Evolutionary conservation across 2,888 invertebrate genomes (phyloP).

Genomic region (Troglohyphantes excavatus): DNA sequence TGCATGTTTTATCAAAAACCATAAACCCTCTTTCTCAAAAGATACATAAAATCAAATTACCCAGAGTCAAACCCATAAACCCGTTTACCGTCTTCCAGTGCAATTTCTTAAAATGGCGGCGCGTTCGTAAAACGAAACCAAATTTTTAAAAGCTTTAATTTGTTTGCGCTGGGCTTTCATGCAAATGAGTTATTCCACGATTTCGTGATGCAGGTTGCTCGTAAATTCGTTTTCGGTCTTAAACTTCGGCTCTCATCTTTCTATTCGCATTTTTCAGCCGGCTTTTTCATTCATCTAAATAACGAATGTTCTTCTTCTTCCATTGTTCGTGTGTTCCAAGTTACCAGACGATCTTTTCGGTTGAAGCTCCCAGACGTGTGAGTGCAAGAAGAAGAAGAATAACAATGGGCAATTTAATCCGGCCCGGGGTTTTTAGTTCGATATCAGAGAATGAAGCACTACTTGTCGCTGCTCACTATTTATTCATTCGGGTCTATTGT

Average conservation of each 20-base stretch:
- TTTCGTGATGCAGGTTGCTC: background rate
- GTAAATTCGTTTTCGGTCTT: background rate
- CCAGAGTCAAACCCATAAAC: background rate
- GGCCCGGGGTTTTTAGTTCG: background rate
- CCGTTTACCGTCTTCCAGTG: no score
- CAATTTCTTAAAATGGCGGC: no score
- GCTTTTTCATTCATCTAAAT: background rate
- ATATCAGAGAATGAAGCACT: background rate
- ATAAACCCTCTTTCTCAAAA: background rate
- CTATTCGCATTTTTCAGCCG: background rate
- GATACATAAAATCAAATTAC: constrained; percentile 11
- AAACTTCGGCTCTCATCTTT: background rate
- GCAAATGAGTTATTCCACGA: background rate
- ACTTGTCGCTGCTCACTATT: background rate
- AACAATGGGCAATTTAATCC: background rate
- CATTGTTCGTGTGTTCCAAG: background rate
- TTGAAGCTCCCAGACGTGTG: no score
- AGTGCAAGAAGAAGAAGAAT: background rate
- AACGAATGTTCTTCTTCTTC: background rate
- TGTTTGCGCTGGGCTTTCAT: background rate
- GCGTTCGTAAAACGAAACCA: background rate
- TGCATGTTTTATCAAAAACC: background rate
- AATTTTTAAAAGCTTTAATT: background rate
- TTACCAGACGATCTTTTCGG: background rate
- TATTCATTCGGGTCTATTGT: background rate